Conservation (phyloP, 2,797 vertebrate species). For the Sorex maritimensis region DNA sequence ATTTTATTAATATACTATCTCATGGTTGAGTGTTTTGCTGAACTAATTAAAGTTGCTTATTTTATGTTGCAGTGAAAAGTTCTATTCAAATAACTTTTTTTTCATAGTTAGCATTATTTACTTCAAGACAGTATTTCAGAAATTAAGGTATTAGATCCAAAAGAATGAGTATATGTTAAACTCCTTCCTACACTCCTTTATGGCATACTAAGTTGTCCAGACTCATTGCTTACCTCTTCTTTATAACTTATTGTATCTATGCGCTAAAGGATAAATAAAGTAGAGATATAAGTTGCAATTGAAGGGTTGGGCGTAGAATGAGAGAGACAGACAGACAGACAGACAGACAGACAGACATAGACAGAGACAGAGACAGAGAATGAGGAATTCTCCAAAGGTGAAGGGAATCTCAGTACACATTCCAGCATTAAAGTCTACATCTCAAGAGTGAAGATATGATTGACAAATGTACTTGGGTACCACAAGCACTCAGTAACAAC, state of each 20-base stretch:
- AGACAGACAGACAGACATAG: too few relatives aligned
- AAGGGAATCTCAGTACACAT: too few relatives aligned
- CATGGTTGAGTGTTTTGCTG: conserved; percentile 16
- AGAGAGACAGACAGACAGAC: too few relatives aligned
- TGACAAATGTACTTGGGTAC: too few relatives aligned
- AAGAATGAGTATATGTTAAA: not conserved
- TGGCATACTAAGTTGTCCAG: not conserved
- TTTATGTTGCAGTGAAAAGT: conserved; percentile 16
- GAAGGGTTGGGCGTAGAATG: too few relatives aligned
- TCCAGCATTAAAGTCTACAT: too few relatives aligned
- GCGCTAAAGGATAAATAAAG: not conserved
- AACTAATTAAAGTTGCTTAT: conserved; percentile 28
- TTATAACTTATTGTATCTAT: not conserved
- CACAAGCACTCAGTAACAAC: too few relatives aligned
- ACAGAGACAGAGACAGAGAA: too few relatives aligned
- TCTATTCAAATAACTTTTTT: conserved; percentile 32
- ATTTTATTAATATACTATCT: conserved; percentile 41
- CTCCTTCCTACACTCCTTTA: not conserved
- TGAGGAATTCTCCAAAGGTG: too few relatives aligned
- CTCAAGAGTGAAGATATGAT: too few relatives aligned
- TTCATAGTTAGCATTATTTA: conserved; percentile 6
- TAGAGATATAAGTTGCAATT: not conserved
- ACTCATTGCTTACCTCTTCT: not conserved
- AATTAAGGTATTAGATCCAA: not conserved
- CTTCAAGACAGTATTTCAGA: conserved; percentile 16